A percentile compares a stretch with the other conserved stretches of the same genome.
phyloP scores from a whole-genome alignment of 2,113 vertebrate species.

The Salvelinus fontinalis region DNA sequence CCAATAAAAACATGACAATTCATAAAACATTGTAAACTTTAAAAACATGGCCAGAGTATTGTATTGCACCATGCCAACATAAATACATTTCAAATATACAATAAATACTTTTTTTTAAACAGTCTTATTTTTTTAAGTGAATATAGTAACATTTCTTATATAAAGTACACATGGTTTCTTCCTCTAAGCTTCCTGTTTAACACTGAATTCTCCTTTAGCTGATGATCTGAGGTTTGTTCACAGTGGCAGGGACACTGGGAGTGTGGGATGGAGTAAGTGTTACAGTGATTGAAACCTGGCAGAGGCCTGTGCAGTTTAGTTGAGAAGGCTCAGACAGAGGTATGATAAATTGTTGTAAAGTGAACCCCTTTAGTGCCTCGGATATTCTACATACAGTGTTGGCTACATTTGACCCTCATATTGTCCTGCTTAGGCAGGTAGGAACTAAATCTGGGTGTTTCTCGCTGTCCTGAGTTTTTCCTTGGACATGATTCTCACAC shows the following conservation, averaged over 20 bases:
- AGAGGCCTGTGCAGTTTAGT: neutral
- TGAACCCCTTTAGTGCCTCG: neutral
- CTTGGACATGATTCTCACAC: neutral
- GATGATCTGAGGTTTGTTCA: neutral
- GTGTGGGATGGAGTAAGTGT: conserved; percentile 2
- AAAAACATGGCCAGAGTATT: conserved; percentile 39
- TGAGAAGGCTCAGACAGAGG: neutral
- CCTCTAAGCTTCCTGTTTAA: neutral
- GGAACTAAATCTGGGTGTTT: neutral
- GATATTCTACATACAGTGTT: conserved; percentile 12
- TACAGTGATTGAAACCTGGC: conserved; percentile 9
- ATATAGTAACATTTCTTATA: conserved; percentile 23
- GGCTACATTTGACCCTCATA: too few relatives aligned
- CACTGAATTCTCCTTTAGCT: neutral
- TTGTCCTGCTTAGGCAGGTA: neutral
- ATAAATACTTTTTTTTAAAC: conserved; percentile 14
- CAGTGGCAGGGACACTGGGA: conserved; percentile 7
- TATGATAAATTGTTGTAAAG: neutral
- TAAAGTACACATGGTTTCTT: neutral
- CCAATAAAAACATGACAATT: conserved; percentile 61
- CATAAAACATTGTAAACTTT: conserved; percentile 43
- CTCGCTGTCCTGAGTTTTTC: neutral
- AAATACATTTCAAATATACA: conserved; percentile 34
- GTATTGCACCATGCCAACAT: conserved; percentile 52
- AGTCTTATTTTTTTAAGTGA: conserved; percentile 30